phyloP scores from a whole-genome alignment of 1,140 invertebrate genomes.

The Drosophila bifasciata region DNA sequence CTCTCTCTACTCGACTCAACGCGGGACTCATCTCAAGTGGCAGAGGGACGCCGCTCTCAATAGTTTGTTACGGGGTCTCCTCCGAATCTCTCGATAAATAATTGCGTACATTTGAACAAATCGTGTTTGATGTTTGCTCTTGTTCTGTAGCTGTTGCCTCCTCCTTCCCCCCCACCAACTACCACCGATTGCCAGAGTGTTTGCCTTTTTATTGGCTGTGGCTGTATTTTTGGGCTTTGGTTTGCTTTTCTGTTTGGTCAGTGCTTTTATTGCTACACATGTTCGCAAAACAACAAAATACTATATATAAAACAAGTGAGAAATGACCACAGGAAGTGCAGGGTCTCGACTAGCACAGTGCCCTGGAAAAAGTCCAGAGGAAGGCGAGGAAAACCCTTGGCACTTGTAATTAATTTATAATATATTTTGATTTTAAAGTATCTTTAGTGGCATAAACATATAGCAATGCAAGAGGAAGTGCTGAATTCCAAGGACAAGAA shows the following conservation, averaged over 20 bases:
- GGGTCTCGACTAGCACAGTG: slow-evolving; percentile 5
- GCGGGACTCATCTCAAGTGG: slow-evolving; percentile 29
- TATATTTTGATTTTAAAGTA: background rate
- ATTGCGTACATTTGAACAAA: slow-evolving; percentile 83
- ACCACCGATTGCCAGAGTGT: slow-evolving; percentile 1
- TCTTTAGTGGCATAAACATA: background rate
- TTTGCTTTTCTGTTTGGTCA: slow-evolving; percentile 51
- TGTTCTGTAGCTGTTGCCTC: slow-evolving; percentile 49
- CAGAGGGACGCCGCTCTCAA: slow-evolving; percentile 23
- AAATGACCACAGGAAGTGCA: background rate
- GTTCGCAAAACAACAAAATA: slow-evolving; percentile 62
- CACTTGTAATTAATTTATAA: background rate
- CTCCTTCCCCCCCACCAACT: background rate
- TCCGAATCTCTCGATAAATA: slow-evolving; percentile 69
- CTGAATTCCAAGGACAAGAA: too few relatives aligned
- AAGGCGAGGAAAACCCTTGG: background rate
- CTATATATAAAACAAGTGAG: slow-evolving; percentile 47
- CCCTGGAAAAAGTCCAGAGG: background rate
- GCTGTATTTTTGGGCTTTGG: slow-evolving; percentile 55
- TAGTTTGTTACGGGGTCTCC: slow-evolving; percentile 50
- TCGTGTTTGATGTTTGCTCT: slow-evolving; percentile 82
- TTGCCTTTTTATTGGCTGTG: slow-evolving; percentile 55
- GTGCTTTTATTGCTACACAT: slow-evolving; percentile 82
- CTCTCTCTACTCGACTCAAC: slow-evolving; percentile 3
- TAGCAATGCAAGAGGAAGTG: too few relatives aligned